Evolutionary conservation across 2,888 invertebrate genomes (phyloP), one percentile per base, ranked within the genome.

Genomic region (Trichopria drosophilae): DNA sequence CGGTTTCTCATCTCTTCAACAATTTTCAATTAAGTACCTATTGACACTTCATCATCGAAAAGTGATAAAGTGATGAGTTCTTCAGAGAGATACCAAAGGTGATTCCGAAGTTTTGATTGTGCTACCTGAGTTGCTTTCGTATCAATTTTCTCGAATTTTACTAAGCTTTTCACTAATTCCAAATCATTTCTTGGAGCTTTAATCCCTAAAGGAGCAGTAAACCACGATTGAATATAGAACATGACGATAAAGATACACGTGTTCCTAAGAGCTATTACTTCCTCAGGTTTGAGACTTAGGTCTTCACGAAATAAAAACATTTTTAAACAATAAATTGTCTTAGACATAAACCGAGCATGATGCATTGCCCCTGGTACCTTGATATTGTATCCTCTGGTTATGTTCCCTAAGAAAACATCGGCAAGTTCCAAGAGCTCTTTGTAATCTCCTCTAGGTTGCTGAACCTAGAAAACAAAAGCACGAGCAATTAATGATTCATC

Each of bases 321-420:
- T 44, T 44, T 44, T 4, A 44, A 19, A 13, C 35, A 35, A 26
- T 44, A 44, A 6, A 44, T 35, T 18, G 44, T 36, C 12, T 44
- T 44, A 6, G 44, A 15, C 44, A 44, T 44, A 34, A 24, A 35
- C 28, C 44, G 34, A 4, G 44, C 44, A 9, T 44, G 35, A 29
- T 44, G 43, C 43, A 43, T 43, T 16, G 43, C 43, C n/a, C 43
- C 43, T 3, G 31, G 43, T 34, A 19, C 43, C 34, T 23, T 20
- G 16, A 43, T 19, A 3, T 10, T 34, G 18, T 23, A 43, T n/a
- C 34, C n/a, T 16, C 32, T 1, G 10, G 23, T 22, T 12, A 3
- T 19, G 16, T 43, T 34, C n/a, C 34, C 43, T 26, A 43, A 34
- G 18, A 43, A 43, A 12, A 43, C 32, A 7, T 16, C 32, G n/a